These are phyloP conservation scores for Chlamydotis undulata DNA, from an alignment of 2,113 vertebrate genomes.

Conservation along the genomic window DNA sequence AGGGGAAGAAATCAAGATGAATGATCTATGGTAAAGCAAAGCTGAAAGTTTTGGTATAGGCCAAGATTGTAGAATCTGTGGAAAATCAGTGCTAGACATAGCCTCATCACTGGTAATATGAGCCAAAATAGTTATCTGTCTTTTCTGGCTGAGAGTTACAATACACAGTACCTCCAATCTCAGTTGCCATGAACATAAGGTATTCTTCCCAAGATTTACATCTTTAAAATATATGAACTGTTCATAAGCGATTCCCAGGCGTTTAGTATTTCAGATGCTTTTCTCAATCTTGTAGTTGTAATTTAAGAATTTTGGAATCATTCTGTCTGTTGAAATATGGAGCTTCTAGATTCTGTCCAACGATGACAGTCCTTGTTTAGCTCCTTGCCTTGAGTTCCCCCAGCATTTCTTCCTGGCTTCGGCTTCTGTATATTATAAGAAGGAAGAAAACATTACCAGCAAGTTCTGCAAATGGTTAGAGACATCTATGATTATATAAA, in stretches of 20 bases:
- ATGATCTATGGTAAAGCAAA: conserved; percentile 77
- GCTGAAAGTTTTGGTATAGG: conserved; percentile 72
- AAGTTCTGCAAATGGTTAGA: neutral
- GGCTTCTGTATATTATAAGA: neutral
- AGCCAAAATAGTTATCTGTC: conserved; percentile 86
- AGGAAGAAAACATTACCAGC: neutral
- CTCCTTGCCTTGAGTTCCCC: neutral
- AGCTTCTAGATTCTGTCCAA: conserved; percentile 18
- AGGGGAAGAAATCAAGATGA: conserved; percentile 61
- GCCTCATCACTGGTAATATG: conserved; percentile 80
- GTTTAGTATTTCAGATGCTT: conserved; percentile 63
- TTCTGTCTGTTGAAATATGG: conserved; percentile 19
- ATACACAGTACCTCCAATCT: conserved; percentile 68
- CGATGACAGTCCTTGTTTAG: neutral
- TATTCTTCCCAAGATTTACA: conserved; percentile 79
- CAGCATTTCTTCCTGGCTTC: neutral
- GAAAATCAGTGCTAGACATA: conserved; percentile 84
- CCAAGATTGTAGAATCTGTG: conserved; percentile 80
- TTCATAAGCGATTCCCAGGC: conserved; percentile 73
- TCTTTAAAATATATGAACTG: conserved; percentile 78
- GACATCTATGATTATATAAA: neutral
- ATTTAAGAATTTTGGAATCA: conserved; percentile 53
- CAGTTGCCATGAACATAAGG: conserved; percentile 71
- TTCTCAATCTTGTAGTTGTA: conserved; percentile 52
- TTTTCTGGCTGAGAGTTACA: conserved; percentile 77